Base-by-base conservation (phyloP, 2,888 invertebrate species). In the Melipona beecheii region DNA sequence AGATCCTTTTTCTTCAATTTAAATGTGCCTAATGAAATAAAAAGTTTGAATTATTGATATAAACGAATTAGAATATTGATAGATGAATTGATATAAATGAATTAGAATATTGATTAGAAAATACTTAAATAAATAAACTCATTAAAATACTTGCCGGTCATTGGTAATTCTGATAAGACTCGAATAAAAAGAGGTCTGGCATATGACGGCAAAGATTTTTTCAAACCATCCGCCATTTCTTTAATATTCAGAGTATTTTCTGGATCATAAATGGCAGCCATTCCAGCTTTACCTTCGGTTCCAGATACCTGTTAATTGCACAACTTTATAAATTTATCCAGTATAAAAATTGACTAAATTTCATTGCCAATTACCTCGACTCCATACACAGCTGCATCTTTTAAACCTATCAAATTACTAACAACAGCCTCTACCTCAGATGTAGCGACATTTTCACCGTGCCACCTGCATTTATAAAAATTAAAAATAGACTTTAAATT, bases 401-500 rank as follows among this genome's bases (percentile, higher is more conserved):
- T 96, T 82, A 98, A 95, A 0, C 96, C 96, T 72, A 97, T 95
- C 50, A 97, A 95, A 78, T 97, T 97, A 84, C 97, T 97, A 87
- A 99, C 96, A 17, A 98, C 97, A 76, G 97, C 97, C 95, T 99
- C 99, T 31, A 99, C 98, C 95, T 99, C 99, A 0, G 97, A 97
- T 0, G 99, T 99, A 79, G 99, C 97, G 1, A 99, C 99, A 94
- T 99, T 99, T 95, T 99, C 99, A 21, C 99, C 99, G 93, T 98
- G 97, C 98, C 98, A 99, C 91, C 97, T 96, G 36, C 17, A 56
- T 78, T 58, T 36, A 17, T 3, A 15, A 15, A 49, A 36, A n/a
- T 43, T 17, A 19, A 6, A 52, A 54, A 11, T 0, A 31, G 5
- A 17, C 9, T 49, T 49, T 1, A n/a, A 58, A 50, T 9, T 24